These are phyloP conservation scores for Andrena fulva DNA, from an alignment of 2,888 invertebrate genomes.

Conservation along the genomic window DNA sequence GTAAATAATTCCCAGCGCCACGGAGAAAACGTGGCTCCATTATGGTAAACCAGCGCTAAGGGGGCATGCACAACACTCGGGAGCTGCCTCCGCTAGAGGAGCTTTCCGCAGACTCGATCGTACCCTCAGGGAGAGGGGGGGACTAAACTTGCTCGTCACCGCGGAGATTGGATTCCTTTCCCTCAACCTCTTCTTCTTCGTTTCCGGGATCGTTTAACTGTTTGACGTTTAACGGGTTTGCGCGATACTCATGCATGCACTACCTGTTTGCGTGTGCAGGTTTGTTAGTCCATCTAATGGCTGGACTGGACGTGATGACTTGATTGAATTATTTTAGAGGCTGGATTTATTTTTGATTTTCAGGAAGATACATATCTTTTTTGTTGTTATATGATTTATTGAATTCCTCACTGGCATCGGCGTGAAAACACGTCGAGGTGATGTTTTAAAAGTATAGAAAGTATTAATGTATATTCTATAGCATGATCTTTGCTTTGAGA, in stretches of 20 bases:
- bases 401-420: too few relatives aligned
- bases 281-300: not conserved
- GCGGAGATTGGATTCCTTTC: constrained; percentile 20
- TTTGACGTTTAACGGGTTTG: not conserved
- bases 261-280: not conserved
- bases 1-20: constrained; percentile 72
- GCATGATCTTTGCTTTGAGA: too few relatives aligned
- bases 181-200: not conserved
- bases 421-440: too few relatives aligned
- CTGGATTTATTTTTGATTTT: too few relatives aligned
- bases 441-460: too few relatives aligned
- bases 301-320: not conserved
- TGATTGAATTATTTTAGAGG: too few relatives aligned
- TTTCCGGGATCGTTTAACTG: not conserved
- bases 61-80: constrained; percentile 23
- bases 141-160: constrained; percentile 5
- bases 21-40: constrained; percentile 70
- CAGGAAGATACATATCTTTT: too few relatives aligned
- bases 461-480: too few relatives aligned
- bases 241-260: not conserved
- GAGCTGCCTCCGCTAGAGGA: not conserved
- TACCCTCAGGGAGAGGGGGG: constrained; percentile 12
- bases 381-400: too few relatives aligned
- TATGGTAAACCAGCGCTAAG: constrained; percentile 58
- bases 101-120: constrained; percentile 8